Evolutionary conservation across 2,113 vertebrate species (phyloP).

Genomic region (Thermophis baileyi): DNA sequence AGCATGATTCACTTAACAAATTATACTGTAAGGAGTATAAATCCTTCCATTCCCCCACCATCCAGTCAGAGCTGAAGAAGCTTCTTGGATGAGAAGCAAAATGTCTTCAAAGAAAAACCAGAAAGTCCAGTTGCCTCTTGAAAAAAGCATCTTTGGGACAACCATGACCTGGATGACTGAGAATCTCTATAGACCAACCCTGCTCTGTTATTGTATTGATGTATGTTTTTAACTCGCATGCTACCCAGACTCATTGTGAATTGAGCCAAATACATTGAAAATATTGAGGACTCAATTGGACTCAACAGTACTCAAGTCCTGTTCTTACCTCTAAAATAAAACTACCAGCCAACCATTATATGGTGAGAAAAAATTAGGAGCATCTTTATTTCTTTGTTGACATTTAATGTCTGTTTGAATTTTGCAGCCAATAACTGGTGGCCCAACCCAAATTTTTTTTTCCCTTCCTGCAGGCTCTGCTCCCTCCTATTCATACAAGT

Average conservation of each 20-base stretch:
- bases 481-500: neutral
- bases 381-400: neutral
- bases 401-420: neutral
- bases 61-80: too few species aligned
- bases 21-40: too few species aligned
- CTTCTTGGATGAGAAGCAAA: too few species aligned
- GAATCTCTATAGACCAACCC: too few species aligned
- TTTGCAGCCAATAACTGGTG: neutral
- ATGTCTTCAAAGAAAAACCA: too few species aligned
- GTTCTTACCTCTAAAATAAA: neutral
- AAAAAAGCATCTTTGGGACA: too few species aligned
- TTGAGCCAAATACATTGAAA: neutral
- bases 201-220: neutral
- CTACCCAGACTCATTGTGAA: neutral
- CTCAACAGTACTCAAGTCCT: too few species aligned
- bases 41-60: too few species aligned
- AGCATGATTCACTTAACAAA: too few species aligned
- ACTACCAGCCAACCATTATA: neutral
- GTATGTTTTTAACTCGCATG: neutral
- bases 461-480: neutral
- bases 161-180: too few species aligned
- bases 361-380: neutral
- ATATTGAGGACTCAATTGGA: neutral
- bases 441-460: neutral
- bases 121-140: too few species aligned